These are phyloP conservation scores for Conomelus anceps DNA, from an alignment of 2,888 invertebrate genomes.

Conservation along the genomic window DNA sequence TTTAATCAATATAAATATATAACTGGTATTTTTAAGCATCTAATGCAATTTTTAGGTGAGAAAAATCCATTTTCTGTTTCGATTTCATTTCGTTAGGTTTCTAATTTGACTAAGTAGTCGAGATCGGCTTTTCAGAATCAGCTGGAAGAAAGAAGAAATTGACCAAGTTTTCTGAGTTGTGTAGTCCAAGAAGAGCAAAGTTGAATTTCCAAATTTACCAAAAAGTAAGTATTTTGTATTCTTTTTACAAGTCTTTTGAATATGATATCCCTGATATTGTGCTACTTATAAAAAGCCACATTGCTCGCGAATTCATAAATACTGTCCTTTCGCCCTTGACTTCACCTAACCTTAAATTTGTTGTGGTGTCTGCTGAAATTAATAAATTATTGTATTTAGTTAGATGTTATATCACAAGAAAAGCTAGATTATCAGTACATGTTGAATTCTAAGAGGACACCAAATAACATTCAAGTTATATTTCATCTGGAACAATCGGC, in stretches of 20 bases:
- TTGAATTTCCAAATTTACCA: too few relatives aligned
- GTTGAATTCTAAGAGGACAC: too few relatives aligned
- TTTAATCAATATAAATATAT: background rate
- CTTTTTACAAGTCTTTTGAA: background rate
- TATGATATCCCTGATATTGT: background rate
- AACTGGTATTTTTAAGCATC: background rate
- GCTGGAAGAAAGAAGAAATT: too few relatives aligned
- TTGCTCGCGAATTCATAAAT: background rate
- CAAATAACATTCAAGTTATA: too few relatives aligned
- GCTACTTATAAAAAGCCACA: background rate
- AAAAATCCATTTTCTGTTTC: background rate
- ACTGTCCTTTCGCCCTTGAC: background rate
- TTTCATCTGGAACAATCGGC: too few relatives aligned
- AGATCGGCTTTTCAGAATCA: background rate
- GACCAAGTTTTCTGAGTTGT: background rate
- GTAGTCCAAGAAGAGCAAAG: too few relatives aligned
- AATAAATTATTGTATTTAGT: too few relatives aligned
- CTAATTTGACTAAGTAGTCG: background rate
- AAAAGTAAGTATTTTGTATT: background rate
- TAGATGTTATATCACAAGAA: too few relatives aligned
- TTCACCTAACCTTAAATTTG: background rate
- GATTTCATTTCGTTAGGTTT: background rate
- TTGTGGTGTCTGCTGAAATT: too few relatives aligned
- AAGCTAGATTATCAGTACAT: too few relatives aligned
- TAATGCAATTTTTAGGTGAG: background rate